Evolutionary conservation across 2,888 invertebrate genomes (phyloP).

Genomic region (Lissocephala sabroskyi): DNA sequence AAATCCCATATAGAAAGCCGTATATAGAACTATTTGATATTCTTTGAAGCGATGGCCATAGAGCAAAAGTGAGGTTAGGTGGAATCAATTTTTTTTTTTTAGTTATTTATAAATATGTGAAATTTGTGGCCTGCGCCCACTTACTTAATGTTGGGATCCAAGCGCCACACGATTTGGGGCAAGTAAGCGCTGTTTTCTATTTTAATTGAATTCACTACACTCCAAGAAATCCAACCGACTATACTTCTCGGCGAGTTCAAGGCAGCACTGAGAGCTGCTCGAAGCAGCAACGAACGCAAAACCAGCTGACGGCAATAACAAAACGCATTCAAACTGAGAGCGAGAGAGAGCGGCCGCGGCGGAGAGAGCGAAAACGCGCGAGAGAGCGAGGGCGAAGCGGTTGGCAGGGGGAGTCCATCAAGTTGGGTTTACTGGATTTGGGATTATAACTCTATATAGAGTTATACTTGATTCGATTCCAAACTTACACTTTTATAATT

Average conservation of each 20-base stretch:
- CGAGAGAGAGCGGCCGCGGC: slow-evolving; percentile 8
- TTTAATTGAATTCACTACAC: slow-evolving; percentile 17
- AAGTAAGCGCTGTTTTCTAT: not conserved
- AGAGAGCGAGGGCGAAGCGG: slow-evolving; percentile 8
- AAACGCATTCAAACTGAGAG: slow-evolving; percentile 8
- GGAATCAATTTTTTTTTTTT: not conserved
- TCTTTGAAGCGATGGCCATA: too few species aligned
- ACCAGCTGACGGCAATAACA: slow-evolving; percentile 42
- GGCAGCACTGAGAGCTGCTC: slow-evolving; percentile 52
- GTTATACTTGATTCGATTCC: too few species aligned
- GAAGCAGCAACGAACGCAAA: slow-evolving; percentile 36
- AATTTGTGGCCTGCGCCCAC: too few species aligned
- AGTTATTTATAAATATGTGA: too few species aligned
- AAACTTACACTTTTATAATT: too few species aligned
- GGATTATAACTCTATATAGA: too few species aligned
- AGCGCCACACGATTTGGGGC: not conserved
- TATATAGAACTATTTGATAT: too few species aligned
- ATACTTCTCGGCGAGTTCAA: slow-evolving; percentile 34
- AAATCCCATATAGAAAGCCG: too few species aligned
- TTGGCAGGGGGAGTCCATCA: slow-evolving; percentile 21
- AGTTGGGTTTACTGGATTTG: slow-evolving; percentile 1
- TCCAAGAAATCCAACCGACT: slow-evolving; percentile 38
- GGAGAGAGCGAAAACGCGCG: slow-evolving; percentile 1
- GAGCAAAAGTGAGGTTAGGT: slow-evolving; percentile 37
- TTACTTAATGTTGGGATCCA: slow-evolving; percentile 9